Base-by-base conservation (phyloP, 2,888 invertebrate genomes). In the Timema podura region DNA sequence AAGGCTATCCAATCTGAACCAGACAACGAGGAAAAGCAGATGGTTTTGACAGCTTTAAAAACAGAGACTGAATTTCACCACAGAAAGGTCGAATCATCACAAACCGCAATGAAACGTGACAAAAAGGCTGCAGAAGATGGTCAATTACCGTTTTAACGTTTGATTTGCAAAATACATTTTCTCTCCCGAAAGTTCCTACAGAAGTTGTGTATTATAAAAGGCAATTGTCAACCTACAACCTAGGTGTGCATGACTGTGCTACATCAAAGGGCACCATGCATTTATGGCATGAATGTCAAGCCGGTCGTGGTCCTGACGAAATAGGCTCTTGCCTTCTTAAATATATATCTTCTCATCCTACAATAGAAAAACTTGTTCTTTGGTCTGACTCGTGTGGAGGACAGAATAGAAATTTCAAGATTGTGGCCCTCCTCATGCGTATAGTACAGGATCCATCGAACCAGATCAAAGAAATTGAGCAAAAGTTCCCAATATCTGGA, bases 211-310 rank as follows among this genome's bases (percentile, higher is more conserved):
- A 30, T 61, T 61, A 61, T 45, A 61, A 61, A 61, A 30, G 30
- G 30, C 61, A 61, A 61, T 61, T 61, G 13, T 9, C 61, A 10
- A 44, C 44, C 45, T 61, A 61, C 45, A 61, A 61, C 45, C 45
- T 61, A 61, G 61, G 61, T 44, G 10, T 61, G 30, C 61, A 61
- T 30, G 45, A 61, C 61, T 61, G 61, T 61, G 61, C 16, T 9
- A 61, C 61, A 61, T 61, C 61, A 11, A 61, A 61, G 45, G 61
- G 61, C 44, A 61, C 61, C 30, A 61, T 61, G 61, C 61, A 61
- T 61, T 45, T 61, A 10, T 61, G 16, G 16, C 61, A 61, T 16
- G 61, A 15, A 13, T 30, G 61, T 6, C 10, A 44, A 44, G 61
- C 61, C 45, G 61, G 30, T 61, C 61, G 61, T 44, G 61, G 16